Evolutionary conservation across 2,113 vertebrate genomes (phyloP).

Genomic region (Pygoscelis adeliae): DNA sequence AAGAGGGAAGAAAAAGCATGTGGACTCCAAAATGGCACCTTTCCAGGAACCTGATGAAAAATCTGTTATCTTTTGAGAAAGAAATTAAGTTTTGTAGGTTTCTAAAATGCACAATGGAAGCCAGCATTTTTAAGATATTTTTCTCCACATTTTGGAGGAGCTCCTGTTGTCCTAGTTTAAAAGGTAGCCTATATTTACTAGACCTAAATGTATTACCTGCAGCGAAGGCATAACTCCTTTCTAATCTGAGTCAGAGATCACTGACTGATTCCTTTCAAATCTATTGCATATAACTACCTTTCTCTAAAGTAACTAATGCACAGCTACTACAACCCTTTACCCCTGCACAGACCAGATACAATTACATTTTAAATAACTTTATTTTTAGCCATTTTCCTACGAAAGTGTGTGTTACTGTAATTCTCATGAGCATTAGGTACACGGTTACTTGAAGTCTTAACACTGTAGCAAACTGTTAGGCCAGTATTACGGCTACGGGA

Average conservation of each 20-base stretch:
- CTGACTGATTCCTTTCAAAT: background rate
- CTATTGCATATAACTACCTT: background rate
- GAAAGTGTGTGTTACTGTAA: background rate
- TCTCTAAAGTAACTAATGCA: background rate
- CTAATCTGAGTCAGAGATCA: background rate
- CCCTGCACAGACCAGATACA: background rate
- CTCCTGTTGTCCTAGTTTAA: background rate
- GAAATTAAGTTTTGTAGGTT: background rate
- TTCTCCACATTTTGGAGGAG: background rate
- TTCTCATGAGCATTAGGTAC: background rate
- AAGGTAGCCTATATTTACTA: background rate
- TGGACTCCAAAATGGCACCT: constrained; percentile 48
- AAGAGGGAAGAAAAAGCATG: background rate
- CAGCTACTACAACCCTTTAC: background rate
- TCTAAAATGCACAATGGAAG: constrained; percentile 6
- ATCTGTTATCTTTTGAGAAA: constrained; percentile 53
- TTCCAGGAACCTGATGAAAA: constrained; percentile 59
- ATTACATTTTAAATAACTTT: background rate
- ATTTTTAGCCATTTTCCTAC: background rate
- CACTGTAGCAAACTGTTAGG: background rate
- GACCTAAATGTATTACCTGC: background rate
- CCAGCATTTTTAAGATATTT: background rate
- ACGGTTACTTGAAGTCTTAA: background rate
- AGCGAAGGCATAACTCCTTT: background rate
- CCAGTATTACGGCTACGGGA: accelerated